A percentile compares a stretch with the other conserved stretches of the same genome.
Conservation (phyloP, 2,113 vertebrate genomes). For the Pelusios castaneus region DNA sequence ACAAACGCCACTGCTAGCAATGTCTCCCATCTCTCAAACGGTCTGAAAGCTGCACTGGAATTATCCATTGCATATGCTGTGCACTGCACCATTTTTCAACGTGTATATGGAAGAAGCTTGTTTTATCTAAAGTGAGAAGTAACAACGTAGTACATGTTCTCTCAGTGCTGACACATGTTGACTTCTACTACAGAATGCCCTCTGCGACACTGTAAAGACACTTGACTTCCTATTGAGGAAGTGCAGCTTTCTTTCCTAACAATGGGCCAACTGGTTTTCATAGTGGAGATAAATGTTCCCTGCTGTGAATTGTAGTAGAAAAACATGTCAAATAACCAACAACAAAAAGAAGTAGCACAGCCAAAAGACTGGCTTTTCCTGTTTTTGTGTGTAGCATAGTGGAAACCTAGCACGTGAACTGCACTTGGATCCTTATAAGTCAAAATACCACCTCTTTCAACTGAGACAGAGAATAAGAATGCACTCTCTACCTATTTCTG, state of each 20-base stretch:
- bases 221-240: conserved; percentile 64
- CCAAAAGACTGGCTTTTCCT: conserved; percentile 67
- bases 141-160: not conserved
- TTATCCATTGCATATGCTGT: fast-evolving
- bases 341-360: conserved; percentile 52
- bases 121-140: conserved; percentile 1
- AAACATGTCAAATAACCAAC: conserved; percentile 72
- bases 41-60: not conserved
- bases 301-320: conserved; percentile 66
- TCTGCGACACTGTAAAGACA: conserved; percentile 26
- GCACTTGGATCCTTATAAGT: conserved; percentile 51
- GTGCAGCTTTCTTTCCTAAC: conserved; percentile 58
- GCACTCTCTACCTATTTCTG: not conserved
- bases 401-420: conserved; percentile 59
- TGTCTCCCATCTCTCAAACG: not conserved
- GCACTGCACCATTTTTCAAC: fast-evolving
- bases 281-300: conserved; percentile 64
- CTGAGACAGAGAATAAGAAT: conserved; percentile 17
- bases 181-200: conserved; percentile 7
- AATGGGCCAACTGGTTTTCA: conserved; percentile 69
- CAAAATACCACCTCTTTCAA: conserved; percentile 54
- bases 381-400: conserved; percentile 55
- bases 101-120: not conserved
- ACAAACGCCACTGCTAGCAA: not conserved
- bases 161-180: not conserved